A percentile compares a stretch with the other conserved stretches of the same genome.
Evolutionary conservation across 2,797 vertebrate genomes (phyloP).

Genomic region (Oophaga sylvatica): DNA sequence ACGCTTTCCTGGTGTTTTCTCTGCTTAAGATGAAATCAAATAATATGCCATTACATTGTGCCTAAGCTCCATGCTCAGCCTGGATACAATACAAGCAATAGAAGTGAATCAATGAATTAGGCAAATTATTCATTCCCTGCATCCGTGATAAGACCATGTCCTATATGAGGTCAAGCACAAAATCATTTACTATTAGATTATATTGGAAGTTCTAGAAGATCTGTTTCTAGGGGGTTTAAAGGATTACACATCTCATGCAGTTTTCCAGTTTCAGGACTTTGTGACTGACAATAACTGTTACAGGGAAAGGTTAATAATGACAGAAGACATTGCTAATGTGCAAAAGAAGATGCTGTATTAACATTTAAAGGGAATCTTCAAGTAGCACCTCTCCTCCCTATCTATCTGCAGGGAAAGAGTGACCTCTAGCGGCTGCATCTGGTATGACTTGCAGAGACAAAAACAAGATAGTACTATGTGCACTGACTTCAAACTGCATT

Average conservation of each 20-base stretch:
- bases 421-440: slow-evolving; percentile 36
- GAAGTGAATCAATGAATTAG: slow-evolving; percentile 26
- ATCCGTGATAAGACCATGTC: background rate
- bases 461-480: background rate
- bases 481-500: background rate
- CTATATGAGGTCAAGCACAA: background rate
- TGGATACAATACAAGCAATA: background rate
- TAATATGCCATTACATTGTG: background rate
- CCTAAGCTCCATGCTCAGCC: background rate
- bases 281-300: slow-evolving; percentile 25
- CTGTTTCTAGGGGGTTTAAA: background rate
- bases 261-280: background rate
- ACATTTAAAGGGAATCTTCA: background rate
- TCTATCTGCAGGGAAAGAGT: slow-evolving; percentile 37
- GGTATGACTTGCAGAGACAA: background rate
- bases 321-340: slow-evolving; percentile 30
- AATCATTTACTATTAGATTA: slow-evolving; percentile 6
- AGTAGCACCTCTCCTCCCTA: too few relatives aligned
- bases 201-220: background rate
- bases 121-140: background rate
- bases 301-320: slow-evolving; percentile 49
- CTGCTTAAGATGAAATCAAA: slow-evolving; percentile 8
- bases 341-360: background rate
- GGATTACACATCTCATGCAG: background rate
- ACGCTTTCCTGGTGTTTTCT: slow-evolving; percentile 1